phyloP scores from a whole-genome alignment of 2,888 invertebrate species.

The Lasioglossum oenotherae region DNA sequence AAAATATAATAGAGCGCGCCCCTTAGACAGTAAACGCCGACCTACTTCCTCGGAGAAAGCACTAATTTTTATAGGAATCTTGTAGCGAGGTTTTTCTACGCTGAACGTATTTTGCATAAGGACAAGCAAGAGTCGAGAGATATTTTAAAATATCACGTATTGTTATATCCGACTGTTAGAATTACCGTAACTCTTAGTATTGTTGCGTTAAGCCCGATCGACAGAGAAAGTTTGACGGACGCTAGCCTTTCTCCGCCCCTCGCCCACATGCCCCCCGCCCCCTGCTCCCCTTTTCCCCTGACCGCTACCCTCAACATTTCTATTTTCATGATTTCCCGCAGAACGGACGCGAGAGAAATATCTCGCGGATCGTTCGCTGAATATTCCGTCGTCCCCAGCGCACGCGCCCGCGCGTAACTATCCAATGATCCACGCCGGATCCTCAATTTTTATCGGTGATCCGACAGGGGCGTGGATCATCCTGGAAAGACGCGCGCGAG shows the following conservation, averaged over 20 bases:
- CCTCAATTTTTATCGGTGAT: not conserved
- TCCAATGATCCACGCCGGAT: not conserved
- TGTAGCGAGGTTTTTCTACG: conserved; percentile 51
- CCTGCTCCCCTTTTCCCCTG: not conserved
- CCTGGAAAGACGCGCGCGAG: not conserved
- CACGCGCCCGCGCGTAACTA: not conserved
- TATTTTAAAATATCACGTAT: conserved; percentile 54
- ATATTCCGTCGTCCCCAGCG: not conserved
- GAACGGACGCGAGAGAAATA: not conserved
- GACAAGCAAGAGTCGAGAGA: conserved; percentile 45
- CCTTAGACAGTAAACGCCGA: conserved; percentile 1
- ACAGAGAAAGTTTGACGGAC: conserved; percentile 11
- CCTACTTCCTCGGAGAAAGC: conserved; percentile 44
- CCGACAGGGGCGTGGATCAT: not conserved
- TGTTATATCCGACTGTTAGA: conserved; percentile 54
- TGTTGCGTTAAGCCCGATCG: conserved; percentile 50
- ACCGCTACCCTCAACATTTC: not conserved
- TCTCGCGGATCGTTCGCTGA: conserved; percentile 3
- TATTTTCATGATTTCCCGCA: not conserved
- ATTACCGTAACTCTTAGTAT: conserved; percentile 48
- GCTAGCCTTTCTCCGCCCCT: conserved; percentile 15
- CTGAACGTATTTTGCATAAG: conserved; percentile 53
- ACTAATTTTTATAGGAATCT: conserved; percentile 48
- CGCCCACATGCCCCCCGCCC: too few species aligned
- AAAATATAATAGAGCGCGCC: not conserved